Conservation (phyloP, 2,888 invertebrate species). For the Ischnus inquisitorius region DNA sequence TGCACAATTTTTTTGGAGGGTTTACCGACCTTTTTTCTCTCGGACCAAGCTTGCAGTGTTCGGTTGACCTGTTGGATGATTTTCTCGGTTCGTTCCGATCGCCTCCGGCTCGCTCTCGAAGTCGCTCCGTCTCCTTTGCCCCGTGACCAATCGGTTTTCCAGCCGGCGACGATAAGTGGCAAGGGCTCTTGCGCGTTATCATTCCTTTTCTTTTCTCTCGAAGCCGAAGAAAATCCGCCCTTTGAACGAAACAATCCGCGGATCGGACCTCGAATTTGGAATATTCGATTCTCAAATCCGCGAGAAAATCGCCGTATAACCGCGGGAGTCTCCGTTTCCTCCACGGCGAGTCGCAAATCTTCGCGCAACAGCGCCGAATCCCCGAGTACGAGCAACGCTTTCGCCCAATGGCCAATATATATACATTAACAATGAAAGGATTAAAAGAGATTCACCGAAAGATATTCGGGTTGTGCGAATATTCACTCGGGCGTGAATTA, state of each 20-base stretch:
- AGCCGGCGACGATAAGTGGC: constrained; percentile 38
- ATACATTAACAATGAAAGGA: constrained; percentile 78
- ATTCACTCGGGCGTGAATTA: constrained; percentile 80
- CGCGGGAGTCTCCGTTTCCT: constrained; percentile 73
- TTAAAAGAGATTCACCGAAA: constrained; percentile 72
- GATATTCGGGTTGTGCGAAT: constrained; percentile 76
- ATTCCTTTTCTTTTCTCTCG: not conserved
- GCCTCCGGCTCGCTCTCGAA: constrained; percentile 23
- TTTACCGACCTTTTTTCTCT: constrained; percentile 51
- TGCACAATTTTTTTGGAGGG: constrained; percentile 50
- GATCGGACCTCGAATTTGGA: constrained; percentile 28
- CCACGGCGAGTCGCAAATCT: constrained; percentile 77
- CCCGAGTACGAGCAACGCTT: constrained; percentile 35
- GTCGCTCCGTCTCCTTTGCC: constrained; percentile 23
- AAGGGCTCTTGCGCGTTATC: not conserved
- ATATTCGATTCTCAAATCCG: constrained; percentile 32
- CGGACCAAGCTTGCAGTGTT: constrained; percentile 51
- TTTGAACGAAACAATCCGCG: constrained; percentile 18
- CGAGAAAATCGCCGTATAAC: constrained; percentile 71
- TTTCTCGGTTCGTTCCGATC: constrained; percentile 60
- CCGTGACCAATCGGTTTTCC: constrained; percentile 64
- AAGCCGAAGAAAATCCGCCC: not conserved
- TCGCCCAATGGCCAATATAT: constrained; percentile 36
- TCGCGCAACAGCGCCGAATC: constrained; percentile 63
- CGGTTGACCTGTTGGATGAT: constrained; percentile 62